These are phyloP conservation scores for Belgica antarctica DNA, from an alignment of 2,888 invertebrate species.

Conservation along the genomic window DNA sequence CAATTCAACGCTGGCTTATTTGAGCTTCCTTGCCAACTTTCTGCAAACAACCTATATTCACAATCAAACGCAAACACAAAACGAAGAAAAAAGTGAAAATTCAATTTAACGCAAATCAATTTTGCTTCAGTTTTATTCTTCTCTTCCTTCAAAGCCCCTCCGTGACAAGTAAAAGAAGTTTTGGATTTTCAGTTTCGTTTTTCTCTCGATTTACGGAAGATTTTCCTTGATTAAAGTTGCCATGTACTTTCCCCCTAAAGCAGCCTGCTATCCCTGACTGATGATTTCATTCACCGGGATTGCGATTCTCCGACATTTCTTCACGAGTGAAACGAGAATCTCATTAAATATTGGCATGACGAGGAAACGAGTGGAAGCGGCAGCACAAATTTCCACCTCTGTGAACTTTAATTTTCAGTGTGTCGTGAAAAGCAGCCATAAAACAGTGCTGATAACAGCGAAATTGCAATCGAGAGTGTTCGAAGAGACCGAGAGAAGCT, in stretches of 20 bases:
- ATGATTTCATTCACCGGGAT: not conserved
- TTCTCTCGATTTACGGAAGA: not conserved
- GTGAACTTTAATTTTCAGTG: slow-evolving; percentile 30
- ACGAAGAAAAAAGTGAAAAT: not conserved
- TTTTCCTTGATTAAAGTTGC: slow-evolving; percentile 9
- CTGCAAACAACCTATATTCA: not conserved
- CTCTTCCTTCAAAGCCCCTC: not conserved
- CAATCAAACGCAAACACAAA: not conserved
- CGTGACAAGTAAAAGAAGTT: not conserved
- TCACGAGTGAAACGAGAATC: not conserved
- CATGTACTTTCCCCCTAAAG: not conserved
- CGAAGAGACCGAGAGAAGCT: slow-evolving; percentile 8
- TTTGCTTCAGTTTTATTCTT: slow-evolving; percentile 24
- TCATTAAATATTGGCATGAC: slow-evolving; percentile 13
- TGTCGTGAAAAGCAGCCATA: slow-evolving; percentile 4
- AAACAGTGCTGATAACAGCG: not conserved
- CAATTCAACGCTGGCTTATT: not conserved
- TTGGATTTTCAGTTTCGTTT: not conserved
- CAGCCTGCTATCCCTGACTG: slow-evolving; percentile 6
- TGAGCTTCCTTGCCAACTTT: not conserved
- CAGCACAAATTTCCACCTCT: not conserved
- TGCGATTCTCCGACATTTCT: too few species aligned
- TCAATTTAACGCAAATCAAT: slow-evolving; percentile 34
- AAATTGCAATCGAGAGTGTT: not conserved
- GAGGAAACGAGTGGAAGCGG: not conserved